Percentiles rank a stretch among this genome's conserved stretches.
phyloP scores from a whole-genome alignment of 1,140 invertebrate species.

The Euschistus heros region DNA sequence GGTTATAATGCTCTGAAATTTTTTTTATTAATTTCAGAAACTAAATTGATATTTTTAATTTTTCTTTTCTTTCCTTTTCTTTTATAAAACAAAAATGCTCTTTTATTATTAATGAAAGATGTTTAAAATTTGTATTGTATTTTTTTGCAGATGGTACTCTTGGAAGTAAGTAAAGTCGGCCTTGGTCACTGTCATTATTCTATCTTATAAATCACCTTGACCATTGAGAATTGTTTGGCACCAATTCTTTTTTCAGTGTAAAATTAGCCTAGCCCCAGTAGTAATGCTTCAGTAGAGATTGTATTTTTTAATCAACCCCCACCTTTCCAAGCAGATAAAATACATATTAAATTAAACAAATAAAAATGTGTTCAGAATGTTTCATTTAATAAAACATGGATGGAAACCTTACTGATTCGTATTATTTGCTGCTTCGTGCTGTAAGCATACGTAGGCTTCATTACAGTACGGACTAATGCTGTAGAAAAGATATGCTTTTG shows the following conservation, averaged over 20 bases:
- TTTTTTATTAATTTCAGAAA: too few relatives aligned
- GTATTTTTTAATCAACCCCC: background rate
- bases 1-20: conserved; percentile 1
- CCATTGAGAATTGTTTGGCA: conserved; percentile 19
- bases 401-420: too few relatives aligned
- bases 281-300: conserved; percentile 14
- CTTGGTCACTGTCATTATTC: conserved; percentile 17
- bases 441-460: too few relatives aligned
- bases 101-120: conserved; percentile 10
- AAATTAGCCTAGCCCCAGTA: conserved; percentile 11
- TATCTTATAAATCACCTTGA: conserved; percentile 11
- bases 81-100: conserved; percentile 9
- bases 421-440: too few relatives aligned
- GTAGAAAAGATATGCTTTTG: too few relatives aligned
- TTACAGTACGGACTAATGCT: too few relatives aligned
- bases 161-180: conserved; percentile 18
- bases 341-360: background rate
- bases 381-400: too few relatives aligned
- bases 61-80: conserved; percentile 3
- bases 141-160: conserved; percentile 20
- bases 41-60: background rate
- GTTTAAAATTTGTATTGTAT: conserved; percentile 17
- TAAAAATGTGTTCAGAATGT: conserved; percentile 9
- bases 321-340: background rate
- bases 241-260: conserved; percentile 14